Base-by-base conservation (phyloP, 2,797 vertebrate species). In the Parauchenoglanis punctatus region DNA sequence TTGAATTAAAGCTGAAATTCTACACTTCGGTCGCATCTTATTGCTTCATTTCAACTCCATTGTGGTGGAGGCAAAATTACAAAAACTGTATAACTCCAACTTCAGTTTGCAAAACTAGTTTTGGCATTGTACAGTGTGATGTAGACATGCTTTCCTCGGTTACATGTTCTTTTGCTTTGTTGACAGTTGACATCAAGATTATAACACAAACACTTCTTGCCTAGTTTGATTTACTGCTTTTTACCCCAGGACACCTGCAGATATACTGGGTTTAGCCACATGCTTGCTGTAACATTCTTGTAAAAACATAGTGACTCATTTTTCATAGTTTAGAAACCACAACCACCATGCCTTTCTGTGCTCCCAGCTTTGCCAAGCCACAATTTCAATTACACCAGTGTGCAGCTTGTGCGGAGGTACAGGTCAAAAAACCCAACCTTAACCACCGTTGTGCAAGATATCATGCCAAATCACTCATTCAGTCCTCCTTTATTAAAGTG, bases 321-420 rank as follows among this genome's bases (percentile, higher is more conserved):
- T 75, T 54, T 76, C 1, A 25, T 52, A 54, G 49, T 54, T 28
- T 31, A 28, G 25, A 54, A 77, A 77, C 75, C 15, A 28, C n/a
- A 77, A 31, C 49, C 49, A 28, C 75, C 75, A 28, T 28, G 75
- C n/a, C 75, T 54, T 77, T 77, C 49, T 13, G 25, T 46, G 49
- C 46, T 76, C 11, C 46, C 1, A 17, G 73, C 49, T 52, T 31
- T 77, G 75, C n/a, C 75, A 54, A 54, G 75, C 75, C n/a, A 54
- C 75, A 77, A 28, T 54, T 28, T 77, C 49, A 77, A 77, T n/a
- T 77, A 54, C 49, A 77, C 15, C 25, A 77, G n/a, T 31, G 25
- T 54, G 31, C 15, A 77, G 70, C 70, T 46, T 46, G 44, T 20
- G 40, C 25, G 70, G 70, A 4, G 11, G 18, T 46, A 46, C 70